Base-by-base conservation (phyloP, 2,888 invertebrate genomes). In the Willowsia nigromaculata region DNA sequence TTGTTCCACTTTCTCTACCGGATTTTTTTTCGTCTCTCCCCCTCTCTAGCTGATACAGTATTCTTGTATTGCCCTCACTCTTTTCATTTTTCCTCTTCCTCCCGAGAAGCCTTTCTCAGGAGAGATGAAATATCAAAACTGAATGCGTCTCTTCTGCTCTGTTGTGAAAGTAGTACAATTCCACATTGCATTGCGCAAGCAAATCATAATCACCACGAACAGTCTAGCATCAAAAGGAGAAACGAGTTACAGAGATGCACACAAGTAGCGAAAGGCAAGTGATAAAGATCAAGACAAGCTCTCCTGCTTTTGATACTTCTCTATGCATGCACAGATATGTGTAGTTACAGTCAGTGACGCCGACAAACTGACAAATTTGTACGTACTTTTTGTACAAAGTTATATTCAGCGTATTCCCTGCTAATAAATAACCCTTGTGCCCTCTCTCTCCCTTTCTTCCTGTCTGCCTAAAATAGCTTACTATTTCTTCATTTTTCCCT, bases 111-210 rank as follows among this genome's bases (percentile, higher is more conserved):
- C 11, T 40, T 74, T 74, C 18, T 65, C 33, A 13, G n/a, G 33
- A 65, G 65, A 65, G n/a, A 65, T 65, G 65, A 65, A 33, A 65
- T 65, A 65, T 33, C 30, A 33, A n/a, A 65, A 71, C 22, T 37
- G 13, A 27, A 37, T 18, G 22, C 6, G 37, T 71, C 40, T 40
- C 27, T 18, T 71, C n/a, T 71, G 15, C 37, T 9, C 18, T n/a
- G 3, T 25, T 27, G 40, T 56, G 18, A 7, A 56, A 56, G 22
- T 56, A 56, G 56, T 56, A 22, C 30, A 62, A 65, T 13, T 30
- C 62, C 30, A 15, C 30, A 33, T 65, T 65, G 30, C 65, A 65
- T 33, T 62, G 30, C 62, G 30, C 30, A 65, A 65, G 33, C 15
- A 65, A 65, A 65, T 65, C 33, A 33, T 33, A 7, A 65, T 33